A percentile compares a stretch with the other conserved stretches of the same genome.
phyloP scores from a whole-genome alignment of 2,113 vertebrate species.

The Micronycteris hirsuta region DNA sequence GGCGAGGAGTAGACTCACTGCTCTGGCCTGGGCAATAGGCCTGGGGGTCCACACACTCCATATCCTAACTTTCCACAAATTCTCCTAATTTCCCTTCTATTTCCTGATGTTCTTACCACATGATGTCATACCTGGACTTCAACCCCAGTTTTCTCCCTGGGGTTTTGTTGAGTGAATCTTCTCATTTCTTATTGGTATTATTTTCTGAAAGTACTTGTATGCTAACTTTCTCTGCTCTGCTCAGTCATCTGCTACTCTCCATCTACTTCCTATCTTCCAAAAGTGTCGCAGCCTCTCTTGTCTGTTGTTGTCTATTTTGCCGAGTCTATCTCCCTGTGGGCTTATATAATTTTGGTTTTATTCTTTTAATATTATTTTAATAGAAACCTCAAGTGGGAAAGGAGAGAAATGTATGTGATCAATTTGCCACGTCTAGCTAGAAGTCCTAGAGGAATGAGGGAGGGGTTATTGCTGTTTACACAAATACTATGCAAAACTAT shows the following conservation, averaged over 20 bases:
- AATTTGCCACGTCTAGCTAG: neutral
- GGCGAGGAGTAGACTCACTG: neutral
- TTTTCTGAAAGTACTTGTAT: neutral
- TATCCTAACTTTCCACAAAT: neutral
- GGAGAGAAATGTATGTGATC: neutral
- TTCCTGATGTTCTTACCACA: neutral
- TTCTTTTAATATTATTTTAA: constrained; percentile 16
- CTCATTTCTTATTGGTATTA: neutral
- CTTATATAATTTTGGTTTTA: neutral
- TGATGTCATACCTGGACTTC: neutral
- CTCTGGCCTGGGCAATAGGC: neutral
- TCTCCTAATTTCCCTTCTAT: neutral
- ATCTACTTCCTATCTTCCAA: neutral
- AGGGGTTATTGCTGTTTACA: neutral
- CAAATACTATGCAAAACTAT: neutral
- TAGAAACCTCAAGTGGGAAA: neutral
- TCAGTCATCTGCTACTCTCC: neutral
- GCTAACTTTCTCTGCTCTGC: neutral
- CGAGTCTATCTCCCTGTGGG: neutral
- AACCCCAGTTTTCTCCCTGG: neutral
- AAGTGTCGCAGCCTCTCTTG: neutral
- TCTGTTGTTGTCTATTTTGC: neutral
- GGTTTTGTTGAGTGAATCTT: neutral
- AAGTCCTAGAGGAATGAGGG: neutral
- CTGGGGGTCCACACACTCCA: neutral